phyloP scores from a whole-genome alignment of 2,113 vertebrate genomes.

The Panthera uncia region DNA sequence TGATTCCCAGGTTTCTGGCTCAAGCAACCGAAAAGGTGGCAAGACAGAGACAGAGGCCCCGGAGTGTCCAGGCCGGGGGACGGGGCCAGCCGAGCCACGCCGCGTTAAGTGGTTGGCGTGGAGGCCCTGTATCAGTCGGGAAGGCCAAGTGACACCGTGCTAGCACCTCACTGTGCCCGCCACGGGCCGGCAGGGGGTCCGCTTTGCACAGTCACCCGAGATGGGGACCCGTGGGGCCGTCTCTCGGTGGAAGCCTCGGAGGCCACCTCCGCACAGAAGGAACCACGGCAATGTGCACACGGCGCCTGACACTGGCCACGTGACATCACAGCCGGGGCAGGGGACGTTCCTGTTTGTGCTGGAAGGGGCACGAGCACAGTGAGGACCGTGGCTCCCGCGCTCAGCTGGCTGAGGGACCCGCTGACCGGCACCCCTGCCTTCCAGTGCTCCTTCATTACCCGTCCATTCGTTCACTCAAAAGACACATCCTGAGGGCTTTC shows the following conservation, averaged over 20 bases:
- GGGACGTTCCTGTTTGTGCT: background rate
- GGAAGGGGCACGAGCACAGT: background rate
- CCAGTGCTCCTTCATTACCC: background rate
- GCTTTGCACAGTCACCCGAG: background rate
- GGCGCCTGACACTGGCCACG: background rate
- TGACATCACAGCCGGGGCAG: fast-evolving
- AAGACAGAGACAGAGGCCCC: background rate
- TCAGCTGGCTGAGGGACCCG: background rate
- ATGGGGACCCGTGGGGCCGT: background rate
- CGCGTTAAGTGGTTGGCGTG: fast-evolving
- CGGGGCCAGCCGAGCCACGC: background rate
- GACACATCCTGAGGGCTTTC: background rate
- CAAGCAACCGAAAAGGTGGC: background rate
- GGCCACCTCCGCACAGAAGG: too few species aligned
- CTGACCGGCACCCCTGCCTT: background rate
- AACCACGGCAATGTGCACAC: background rate
- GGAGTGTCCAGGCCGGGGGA: background rate
- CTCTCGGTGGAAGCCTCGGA: too few species aligned
- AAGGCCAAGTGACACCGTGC: background rate
- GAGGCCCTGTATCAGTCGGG: too few species aligned
- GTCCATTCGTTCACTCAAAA: background rate
- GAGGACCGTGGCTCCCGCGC: background rate
- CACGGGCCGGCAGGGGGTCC: background rate
- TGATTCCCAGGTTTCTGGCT: background rate
- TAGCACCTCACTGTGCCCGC: background rate